Evolutionary conservation across 1,140 invertebrate genomes (phyloP), one percentile per base, ranked within the genome.

Genomic region (Popillia japonica): DNA sequence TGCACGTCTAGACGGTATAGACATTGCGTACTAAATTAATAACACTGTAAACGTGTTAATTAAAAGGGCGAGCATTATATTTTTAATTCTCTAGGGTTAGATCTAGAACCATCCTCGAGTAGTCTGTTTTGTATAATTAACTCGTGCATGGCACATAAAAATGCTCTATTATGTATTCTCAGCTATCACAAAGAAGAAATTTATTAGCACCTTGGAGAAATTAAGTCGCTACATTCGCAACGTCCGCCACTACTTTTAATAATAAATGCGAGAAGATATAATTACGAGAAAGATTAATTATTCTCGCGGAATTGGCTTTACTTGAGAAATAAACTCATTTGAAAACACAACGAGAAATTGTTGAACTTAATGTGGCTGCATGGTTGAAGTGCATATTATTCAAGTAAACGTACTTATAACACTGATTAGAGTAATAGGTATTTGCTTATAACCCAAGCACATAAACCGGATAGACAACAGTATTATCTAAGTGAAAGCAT

Each of bases 101-200:
- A 68, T 68, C 20, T 34, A 27, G 22, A 68, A 9, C 61, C 61
- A 68, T 68, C 61, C 61, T 68, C 61, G 6, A 34, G 61, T 20
- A 68, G 61, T 22, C 61, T 68, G 61, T 68, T 68, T 68, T 68
- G 61, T 68, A 68, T 68, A 68, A 68, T 68, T 68, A 68, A 68
- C 61, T 68, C 27, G 20, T 68, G 27, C 61, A 34, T 68, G 61
- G 61, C 61, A 68, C 61, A 68, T 68, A 68, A 68, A 68, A 68
- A 68, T 68, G 61, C 22, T 68, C 61, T 68, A 68, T 68, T 68
- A 68, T 68, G 20, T 68, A 68, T 68, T 20, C 61, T 23, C 27
- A 8, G 17, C 61, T 68, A 68, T 68, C 61, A 34, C 61, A 68
- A 17, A 6, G 3, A 8, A 22, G 22, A 68, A 27, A 68, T 68